Conservation (phyloP, 1,140 invertebrate species). For the Brachionus sp. region DNA sequence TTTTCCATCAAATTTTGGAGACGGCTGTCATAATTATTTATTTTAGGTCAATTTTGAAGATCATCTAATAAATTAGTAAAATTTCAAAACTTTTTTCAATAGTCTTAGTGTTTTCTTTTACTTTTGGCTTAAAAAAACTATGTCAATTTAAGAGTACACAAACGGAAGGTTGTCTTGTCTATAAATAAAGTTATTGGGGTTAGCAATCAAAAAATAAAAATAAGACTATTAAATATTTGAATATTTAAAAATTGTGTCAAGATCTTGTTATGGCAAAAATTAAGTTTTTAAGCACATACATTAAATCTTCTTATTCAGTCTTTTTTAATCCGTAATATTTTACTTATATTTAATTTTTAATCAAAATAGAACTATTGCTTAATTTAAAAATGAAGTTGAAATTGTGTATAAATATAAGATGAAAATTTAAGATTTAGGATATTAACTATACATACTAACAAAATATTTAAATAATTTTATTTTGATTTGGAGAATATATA, state of each 20-base stretch:
- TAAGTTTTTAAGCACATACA: no score
- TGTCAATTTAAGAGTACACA: not conserved
- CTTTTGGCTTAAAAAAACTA: not conserved
- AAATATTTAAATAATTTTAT: constrained; percentile 30
- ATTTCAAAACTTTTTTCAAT: no score
- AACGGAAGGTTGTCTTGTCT: not conserved
- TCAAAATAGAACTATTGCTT: not conserved
- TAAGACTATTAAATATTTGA: not conserved
- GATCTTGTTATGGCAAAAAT: not conserved
- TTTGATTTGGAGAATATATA: not conserved
- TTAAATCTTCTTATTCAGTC: no score
- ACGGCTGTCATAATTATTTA: no score
- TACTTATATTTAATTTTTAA: no score
- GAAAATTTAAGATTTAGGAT: not conserved
- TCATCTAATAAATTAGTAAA: no score
- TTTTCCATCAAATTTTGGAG: no score
- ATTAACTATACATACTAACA: not conserved
- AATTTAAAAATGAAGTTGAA: not conserved
- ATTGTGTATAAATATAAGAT: constrained; percentile 37
- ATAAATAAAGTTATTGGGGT: not conserved
- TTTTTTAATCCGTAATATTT: no score
- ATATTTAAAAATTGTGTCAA: not conserved
- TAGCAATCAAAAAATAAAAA: not conserved
- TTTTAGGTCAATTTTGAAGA: no score
- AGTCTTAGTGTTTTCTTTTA: no score